Conservation (phyloP, 2,888 invertebrate species). For the Oscheius onirici region DNA sequence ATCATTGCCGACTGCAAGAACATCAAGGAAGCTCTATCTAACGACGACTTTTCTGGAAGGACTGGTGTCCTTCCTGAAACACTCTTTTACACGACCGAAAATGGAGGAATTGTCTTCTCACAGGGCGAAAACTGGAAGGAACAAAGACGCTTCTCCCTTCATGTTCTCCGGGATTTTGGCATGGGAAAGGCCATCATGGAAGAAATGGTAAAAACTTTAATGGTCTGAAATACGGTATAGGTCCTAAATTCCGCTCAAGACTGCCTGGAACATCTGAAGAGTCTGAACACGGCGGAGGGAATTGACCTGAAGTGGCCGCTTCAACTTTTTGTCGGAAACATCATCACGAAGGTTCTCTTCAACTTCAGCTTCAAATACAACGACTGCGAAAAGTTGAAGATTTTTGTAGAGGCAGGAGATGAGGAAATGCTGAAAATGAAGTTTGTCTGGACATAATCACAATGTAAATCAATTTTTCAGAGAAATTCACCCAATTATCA, state of each 20-base stretch:
- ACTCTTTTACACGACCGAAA: constrained; percentile 21
- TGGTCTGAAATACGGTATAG: no score
- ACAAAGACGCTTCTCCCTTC: constrained; percentile 43
- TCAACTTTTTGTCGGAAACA: constrained; percentile 50
- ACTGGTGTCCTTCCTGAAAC: constrained; percentile 34
- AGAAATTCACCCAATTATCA: background rate
- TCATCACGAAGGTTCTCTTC: constrained; percentile 52
- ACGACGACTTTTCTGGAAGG: constrained; percentile 35
- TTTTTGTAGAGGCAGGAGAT: constrained; percentile 10
- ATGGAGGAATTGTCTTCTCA: constrained; percentile 30
- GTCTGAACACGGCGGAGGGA: constrained; percentile 4
- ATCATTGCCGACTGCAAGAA: background rate
- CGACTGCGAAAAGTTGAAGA: constrained; percentile 36
- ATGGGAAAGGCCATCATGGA: constrained; percentile 53
- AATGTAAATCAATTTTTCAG: background rate
- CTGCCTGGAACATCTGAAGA: constrained; percentile 33
- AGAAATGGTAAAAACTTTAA: constrained; percentile 36
- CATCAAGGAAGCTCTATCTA: background rate
- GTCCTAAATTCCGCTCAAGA: constrained; percentile 35
- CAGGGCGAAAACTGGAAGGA: constrained; percentile 49
- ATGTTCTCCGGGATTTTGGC: constrained; percentile 53
- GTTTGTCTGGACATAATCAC: no score
- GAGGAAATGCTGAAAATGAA: no score
- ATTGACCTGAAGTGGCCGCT: constrained; percentile 46
- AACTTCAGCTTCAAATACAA: constrained; percentile 42